These are phyloP conservation scores for Aleiodes testaceus DNA, from an alignment of 2,888 invertebrate genomes.

Conservation along the genomic window DNA sequence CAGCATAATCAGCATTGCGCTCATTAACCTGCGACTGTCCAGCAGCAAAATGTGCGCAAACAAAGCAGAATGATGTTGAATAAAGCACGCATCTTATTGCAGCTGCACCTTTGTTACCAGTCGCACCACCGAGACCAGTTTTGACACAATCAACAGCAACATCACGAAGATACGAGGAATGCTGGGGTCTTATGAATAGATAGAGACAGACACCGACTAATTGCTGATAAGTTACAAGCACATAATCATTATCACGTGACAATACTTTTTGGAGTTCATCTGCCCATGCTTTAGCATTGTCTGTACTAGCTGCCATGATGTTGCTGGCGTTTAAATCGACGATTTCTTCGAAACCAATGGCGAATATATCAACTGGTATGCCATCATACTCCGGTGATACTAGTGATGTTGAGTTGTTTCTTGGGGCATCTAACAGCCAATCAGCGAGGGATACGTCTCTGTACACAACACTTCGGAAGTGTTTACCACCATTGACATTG, in stretches of 20 bases:
- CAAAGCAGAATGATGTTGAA: constrained; percentile 96
- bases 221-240: constrained; percentile 93
- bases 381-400: constrained; percentile 72
- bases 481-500: constrained; percentile 99
- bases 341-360: constrained; percentile 99
- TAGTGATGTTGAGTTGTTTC: constrained; percentile 66
- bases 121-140: constrained; percentile 98
- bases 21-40: constrained; percentile 97
- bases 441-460: constrained; percentile 90
- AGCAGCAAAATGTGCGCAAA: constrained; percentile 99
- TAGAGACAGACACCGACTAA: constrained; percentile 98
- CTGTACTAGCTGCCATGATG: constrained; percentile 95
- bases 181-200: constrained; percentile 91
- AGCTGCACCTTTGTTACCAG: constrained; percentile 96
- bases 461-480: constrained; percentile 96
- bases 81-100: constrained; percentile 93
- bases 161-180: constrained; percentile 91
- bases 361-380: constrained; percentile 92
- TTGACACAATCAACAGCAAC: constrained; percentile 97
- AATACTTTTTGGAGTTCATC: constrained; percentile 94
- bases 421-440: constrained; percentile 89
- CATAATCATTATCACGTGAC: constrained; percentile 90
- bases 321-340: constrained; percentile 99
- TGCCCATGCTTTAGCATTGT: constrained; percentile 96
- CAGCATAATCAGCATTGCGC: constrained; percentile 96